Evolutionary conservation across 2,888 invertebrate species (phyloP).

Genomic region (Plemyria rubiginata): DNA sequence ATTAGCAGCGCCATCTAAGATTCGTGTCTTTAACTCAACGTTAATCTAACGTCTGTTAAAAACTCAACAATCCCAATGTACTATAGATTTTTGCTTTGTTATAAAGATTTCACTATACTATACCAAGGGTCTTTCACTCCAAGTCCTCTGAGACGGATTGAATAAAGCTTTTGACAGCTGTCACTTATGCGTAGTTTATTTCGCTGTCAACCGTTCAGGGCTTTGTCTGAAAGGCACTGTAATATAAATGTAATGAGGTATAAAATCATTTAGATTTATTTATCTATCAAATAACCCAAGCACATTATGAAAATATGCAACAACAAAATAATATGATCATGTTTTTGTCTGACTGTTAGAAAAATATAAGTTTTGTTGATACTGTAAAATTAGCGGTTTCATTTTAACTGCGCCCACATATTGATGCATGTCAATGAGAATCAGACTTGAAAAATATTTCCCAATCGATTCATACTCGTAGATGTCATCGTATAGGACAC

Average conservation of each 20-base stretch:
- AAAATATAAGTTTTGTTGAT: background rate
- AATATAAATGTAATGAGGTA: conserved; percentile 20
- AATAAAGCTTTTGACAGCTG: background rate
- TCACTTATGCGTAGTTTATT: too few relatives aligned
- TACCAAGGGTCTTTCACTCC: conserved; percentile 1
- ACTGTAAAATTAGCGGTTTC: background rate
- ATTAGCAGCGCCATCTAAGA: too few relatives aligned
- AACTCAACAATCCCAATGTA: conserved; percentile 18
- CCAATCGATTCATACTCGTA: too few relatives aligned
- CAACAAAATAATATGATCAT: conserved; percentile 4
- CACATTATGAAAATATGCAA: conserved; percentile 29
- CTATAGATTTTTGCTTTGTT: conserved; percentile 75
- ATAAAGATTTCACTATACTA: conserved; percentile 32
- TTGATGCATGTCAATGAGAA: too few relatives aligned
- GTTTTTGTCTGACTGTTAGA: conserved; percentile 1
- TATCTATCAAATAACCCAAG: conserved; percentile 20
- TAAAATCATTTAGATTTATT: conserved; percentile 30
- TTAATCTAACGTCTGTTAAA: conserved; percentile 6
- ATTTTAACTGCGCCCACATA: background rate
- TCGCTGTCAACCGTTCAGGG: background rate
- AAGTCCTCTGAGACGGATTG: conserved; percentile 3
- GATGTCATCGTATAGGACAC: too few relatives aligned
- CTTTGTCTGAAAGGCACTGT: conserved; percentile 13
- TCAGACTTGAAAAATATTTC: too few relatives aligned
- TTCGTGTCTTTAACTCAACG: too few relatives aligned